A percentile compares a stretch with the other conserved stretches of the same genome.
Conservation (phyloP, 2,888 invertebrate species). For the Rhopalosiphum nymphaeae region DNA sequence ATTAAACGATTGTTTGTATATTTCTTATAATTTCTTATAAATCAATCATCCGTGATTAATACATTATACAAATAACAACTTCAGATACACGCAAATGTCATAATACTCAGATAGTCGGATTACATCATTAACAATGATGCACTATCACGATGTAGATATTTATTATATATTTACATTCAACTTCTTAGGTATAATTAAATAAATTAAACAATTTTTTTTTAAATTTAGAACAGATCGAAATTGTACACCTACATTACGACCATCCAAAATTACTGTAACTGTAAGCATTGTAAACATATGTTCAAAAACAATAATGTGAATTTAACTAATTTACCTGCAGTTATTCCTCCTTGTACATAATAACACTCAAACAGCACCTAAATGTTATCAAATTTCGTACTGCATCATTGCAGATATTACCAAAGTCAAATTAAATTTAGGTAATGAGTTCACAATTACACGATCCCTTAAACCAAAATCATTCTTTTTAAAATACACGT, state of each 20-base stretch:
- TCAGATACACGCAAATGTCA: conserved; percentile 5
- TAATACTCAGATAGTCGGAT: conserved; percentile 26
- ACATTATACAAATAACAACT: conserved; percentile 17
- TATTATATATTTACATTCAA: background rate
- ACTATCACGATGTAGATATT: background rate
- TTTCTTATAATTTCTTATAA: conserved; percentile 9
- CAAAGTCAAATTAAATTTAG: background rate
- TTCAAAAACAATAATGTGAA: background rate
- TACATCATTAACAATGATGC: conserved; percentile 14
- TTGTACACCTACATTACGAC: background rate
- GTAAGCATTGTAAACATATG: background rate
- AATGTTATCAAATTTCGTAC: background rate
- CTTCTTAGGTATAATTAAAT: background rate
- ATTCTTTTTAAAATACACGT: background rate
- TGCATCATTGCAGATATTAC: background rate
- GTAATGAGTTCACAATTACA: background rate
- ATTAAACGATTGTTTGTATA: conserved; percentile 1
- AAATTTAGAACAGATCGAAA: background rate
- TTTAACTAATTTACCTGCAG: background rate
- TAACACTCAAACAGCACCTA: background rate
- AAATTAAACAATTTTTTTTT: background rate
- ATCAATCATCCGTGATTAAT: background rate
- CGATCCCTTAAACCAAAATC: background rate
- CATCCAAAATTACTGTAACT: background rate
- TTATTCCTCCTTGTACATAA: background rate